A percentile compares a stretch with the other conserved stretches of the same genome.
Conservation (phyloP, 1,140 invertebrate genomes). For the Drosophila tropicalis region DNA sequence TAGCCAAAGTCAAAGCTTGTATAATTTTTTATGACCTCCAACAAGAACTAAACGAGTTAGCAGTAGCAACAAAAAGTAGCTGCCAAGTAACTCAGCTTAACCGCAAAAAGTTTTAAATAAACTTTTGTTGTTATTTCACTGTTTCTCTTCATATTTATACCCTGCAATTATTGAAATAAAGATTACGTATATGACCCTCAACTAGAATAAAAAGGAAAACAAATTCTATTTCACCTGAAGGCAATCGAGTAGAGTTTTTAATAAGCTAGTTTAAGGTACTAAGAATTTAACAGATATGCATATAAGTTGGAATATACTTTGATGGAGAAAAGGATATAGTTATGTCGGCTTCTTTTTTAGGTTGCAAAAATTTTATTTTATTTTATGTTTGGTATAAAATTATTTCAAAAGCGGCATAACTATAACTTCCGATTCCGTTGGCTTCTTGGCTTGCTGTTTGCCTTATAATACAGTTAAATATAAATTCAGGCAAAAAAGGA, state of each 20-base stretch:
- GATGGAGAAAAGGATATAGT: not conserved
- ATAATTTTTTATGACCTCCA: conserved; percentile 67
- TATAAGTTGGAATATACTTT: not conserved
- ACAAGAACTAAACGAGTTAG: conserved; percentile 56
- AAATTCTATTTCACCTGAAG: no score
- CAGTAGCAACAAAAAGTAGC: conserved; percentile 60
- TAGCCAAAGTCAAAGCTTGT: conserved; percentile 49
- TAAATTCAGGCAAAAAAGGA: conserved; percentile 62
- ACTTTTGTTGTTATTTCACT: conserved; percentile 61
- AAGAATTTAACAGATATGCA: no score
- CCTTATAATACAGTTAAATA: conserved; percentile 74
- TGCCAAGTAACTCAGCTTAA: conserved; percentile 77
- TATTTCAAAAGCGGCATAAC: conserved; percentile 74
- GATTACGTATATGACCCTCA: not conserved
- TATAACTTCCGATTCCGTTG: conserved; percentile 77
- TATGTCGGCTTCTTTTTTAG: not conserved
- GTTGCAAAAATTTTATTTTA: not conserved
- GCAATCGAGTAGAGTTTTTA: not conserved
- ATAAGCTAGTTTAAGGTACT: not conserved
- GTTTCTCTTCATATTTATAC: conserved; percentile 10
- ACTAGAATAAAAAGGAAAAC: no score
- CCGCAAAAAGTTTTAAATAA: conserved; percentile 78
- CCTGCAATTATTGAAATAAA: not conserved
- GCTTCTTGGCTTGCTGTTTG: conserved; percentile 20
- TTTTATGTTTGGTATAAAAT: conserved; percentile 47